These are phyloP conservation scores for Polia nebulosa DNA, from an alignment of 2,888 invertebrate genomes.

Conservation along the genomic window DNA sequence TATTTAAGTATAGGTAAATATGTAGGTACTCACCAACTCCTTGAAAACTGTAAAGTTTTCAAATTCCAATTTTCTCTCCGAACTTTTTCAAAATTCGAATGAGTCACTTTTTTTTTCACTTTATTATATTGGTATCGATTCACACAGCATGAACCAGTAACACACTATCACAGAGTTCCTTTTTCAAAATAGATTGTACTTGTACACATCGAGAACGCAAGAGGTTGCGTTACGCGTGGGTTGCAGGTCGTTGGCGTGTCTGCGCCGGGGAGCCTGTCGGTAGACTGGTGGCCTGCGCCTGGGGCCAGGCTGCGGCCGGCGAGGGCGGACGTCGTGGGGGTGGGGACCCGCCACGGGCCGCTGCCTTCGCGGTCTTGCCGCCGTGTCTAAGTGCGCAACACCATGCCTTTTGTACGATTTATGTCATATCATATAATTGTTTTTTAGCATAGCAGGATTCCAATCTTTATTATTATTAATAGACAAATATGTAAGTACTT, in stretches of 20 bases:
- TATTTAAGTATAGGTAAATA: not conserved
- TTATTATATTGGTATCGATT: constrained; percentile 3
- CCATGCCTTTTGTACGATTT: constrained; percentile 2
- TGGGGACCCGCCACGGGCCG: constrained; percentile 64
- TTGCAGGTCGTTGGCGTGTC: constrained; percentile 55
- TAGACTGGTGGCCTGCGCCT: constrained; percentile 47
- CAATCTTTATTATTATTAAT: not conserved
- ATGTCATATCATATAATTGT: not conserved
- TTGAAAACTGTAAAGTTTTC: constrained; percentile 32
- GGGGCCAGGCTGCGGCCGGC: constrained; percentile 22
- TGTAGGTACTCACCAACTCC: constrained; percentile 24
- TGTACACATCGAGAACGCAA: constrained; percentile 67
- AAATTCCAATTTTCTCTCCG: constrained; percentile 18
- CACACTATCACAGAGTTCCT: constrained; percentile 50
- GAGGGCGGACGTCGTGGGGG: constrained; percentile 56
- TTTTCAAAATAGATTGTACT: constrained; percentile 52
- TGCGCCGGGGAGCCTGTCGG: constrained; percentile 43
- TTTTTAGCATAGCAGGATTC: not conserved
- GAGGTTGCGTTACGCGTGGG: constrained; percentile 71
- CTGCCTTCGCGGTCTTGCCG: constrained; percentile 38
- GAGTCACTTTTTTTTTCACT: constrained; percentile 53
- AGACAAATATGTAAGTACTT: not conserved
- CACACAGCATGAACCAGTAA: constrained; percentile 42
- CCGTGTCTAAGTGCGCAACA: constrained; percentile 30
- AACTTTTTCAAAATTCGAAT: constrained; percentile 26